Evolutionary conservation across 2,888 invertebrate species (phyloP), one percentile per base, ranked within the genome.

Genomic region (Euzophera pinguis): DNA sequence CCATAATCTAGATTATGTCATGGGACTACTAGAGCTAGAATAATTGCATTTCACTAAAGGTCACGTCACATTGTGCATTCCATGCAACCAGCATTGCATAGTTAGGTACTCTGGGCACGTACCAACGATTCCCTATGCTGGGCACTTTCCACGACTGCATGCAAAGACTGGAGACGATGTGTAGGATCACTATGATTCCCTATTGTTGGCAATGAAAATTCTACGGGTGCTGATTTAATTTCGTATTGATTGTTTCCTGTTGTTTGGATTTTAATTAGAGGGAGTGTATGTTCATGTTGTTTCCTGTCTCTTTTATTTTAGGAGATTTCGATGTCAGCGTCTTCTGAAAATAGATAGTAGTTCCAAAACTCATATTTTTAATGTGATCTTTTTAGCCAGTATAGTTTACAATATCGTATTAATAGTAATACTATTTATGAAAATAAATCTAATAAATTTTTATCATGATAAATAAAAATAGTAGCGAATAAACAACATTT

Each of bases 11-110:
- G 78, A 83, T 88, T 88, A 86, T 88, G 87, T 88, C 87, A 88
- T 82, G 81, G 76, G 87, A 81, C 81, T 85, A 85, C 79, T 85
- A 63, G 86, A 84, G 78, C 84, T 84, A 75, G 79, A 76, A 80
- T 82, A 78, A 9, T 39, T 39, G 75, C 74, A 74, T 81, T 78
- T 72, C 72, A 76, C 75, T 78, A 65, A 73, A 81, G 81, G 82
- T 78, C 79, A 72, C 39, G 8, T 55, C 54, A 4, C 45, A 63
- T 45, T 62, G 58, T 71, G 60, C 63, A 65, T 73, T 72, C 67
- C 64, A 69, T 62, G 69, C 75, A 55, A 47, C 69, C 61, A 56
- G 57, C 57, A 56, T 54, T 41, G 57, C 55, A 54, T 81, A 76
- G 59, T 69, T 39, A 9, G 9, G 16, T 61, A 81, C 53, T 58